Conservation (phyloP, 2,888 invertebrate genomes). For the Rhamphomyia laevipes region DNA sequence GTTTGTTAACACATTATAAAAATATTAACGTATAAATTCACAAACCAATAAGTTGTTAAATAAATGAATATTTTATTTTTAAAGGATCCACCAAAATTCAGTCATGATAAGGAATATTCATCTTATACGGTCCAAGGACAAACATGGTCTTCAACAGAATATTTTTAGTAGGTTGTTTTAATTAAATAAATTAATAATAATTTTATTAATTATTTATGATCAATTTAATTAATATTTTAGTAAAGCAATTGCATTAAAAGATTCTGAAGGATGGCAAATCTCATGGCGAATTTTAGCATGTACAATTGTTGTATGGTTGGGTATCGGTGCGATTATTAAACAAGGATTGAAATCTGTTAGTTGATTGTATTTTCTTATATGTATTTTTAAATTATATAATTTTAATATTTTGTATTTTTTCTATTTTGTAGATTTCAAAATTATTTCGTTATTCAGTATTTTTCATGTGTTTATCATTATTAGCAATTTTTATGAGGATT, state of each 20-base stretch:
- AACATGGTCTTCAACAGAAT: background rate
- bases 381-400: background rate
- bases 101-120: too few species aligned
- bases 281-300: conserved; percentile 4
- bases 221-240: background rate
- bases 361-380: background rate
- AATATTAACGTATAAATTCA: too few species aligned
- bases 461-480: conserved; percentile 24
- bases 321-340: conserved; percentile 31
- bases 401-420: conserved; percentile 6
- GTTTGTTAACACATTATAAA: too few species aligned
- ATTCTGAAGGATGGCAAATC: conserved; percentile 1
- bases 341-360: background rate
- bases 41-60: too few species aligned
- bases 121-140: too few species aligned
- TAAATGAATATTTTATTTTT: background rate
- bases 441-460: conserved; percentile 26
- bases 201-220: background rate
- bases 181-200: too few species aligned
- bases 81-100: background rate
- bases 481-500: conserved; percentile 25
- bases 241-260: background rate
- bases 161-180: background rate
- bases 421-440: conserved; percentile 30
- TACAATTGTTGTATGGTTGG: conserved; percentile 42